Conservation (phyloP, 2,888 invertebrate genomes). For the Agrochola litura region DNA sequence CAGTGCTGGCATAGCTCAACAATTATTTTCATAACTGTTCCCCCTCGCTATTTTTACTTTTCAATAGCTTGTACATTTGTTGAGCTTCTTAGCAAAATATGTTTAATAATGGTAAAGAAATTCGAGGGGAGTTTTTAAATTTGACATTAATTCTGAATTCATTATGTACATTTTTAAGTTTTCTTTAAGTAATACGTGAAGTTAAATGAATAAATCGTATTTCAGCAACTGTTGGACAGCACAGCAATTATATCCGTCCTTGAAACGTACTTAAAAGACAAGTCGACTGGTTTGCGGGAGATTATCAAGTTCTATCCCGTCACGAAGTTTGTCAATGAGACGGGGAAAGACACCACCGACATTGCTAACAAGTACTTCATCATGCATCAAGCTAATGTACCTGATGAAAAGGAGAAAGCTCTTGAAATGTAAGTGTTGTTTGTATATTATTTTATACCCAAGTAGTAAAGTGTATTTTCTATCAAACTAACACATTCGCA, state of each 20-base stretch:
- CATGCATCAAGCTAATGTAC: constrained; percentile 93
- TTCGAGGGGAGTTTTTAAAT: background rate
- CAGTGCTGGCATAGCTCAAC: background rate
- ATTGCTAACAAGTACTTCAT: constrained; percentile 97
- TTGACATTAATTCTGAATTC: background rate
- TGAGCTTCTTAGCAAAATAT: background rate
- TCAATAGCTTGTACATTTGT: background rate
- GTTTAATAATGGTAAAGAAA: background rate
- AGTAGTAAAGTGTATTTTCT: background rate
- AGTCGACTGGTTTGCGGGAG: constrained; percentile 91
- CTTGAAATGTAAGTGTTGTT: constrained; percentile 89
- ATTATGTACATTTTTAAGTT: background rate
- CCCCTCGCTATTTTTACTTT: background rate
- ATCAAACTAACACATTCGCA: background rate
- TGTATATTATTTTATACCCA: background rate
- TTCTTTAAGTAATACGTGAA: background rate
- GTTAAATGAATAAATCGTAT: constrained; percentile 54
- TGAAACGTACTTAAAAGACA: constrained; percentile 93
- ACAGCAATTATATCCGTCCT: constrained; percentile 97
- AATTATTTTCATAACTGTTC: background rate
- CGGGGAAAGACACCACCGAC: constrained; percentile 93
- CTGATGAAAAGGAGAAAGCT: constrained; percentile 87
- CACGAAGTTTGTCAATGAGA: constrained; percentile 92
- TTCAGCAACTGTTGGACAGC: constrained; percentile 97
- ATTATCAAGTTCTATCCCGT: constrained; percentile 94